A percentile compares a stretch with the other conserved stretches of the same genome.
phyloP scores from a whole-genome alignment of 2,888 invertebrate genomes.

The Nysson spinosus region DNA sequence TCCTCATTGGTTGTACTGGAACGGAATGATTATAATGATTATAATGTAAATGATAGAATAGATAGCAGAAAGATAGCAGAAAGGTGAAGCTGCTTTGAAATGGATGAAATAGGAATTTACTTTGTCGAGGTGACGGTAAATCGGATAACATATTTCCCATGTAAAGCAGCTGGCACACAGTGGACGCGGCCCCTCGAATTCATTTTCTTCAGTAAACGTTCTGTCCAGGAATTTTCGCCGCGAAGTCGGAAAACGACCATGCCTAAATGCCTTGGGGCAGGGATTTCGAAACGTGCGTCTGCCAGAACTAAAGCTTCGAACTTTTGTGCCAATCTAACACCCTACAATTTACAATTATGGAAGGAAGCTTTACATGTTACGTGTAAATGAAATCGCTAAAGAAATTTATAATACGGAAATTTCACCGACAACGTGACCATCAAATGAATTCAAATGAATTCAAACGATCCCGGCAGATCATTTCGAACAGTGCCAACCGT shows the following conservation, averaged over 20 bases:
- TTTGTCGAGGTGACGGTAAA: slow-evolving; percentile 96
- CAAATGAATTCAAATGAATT: no score
- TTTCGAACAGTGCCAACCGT: no score
- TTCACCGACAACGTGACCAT: no score
- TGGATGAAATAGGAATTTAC: slow-evolving; percentile 52
- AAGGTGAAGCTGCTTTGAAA: no score
- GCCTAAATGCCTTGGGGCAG: slow-evolving; percentile 90
- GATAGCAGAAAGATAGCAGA: background rate
- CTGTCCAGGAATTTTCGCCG: slow-evolving; percentile 92
- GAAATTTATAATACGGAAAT: no score
- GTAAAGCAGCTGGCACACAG: slow-evolving; percentile 95
- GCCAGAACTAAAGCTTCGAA: slow-evolving; percentile 91
- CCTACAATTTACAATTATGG: slow-evolving; percentile 81
- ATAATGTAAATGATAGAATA: background rate
- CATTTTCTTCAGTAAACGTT: slow-evolving; percentile 90
- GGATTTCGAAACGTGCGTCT: slow-evolving; percentile 93
- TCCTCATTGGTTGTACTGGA: slow-evolving; percentile 85
- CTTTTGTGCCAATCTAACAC: slow-evolving; percentile 92
- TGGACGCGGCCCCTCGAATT: slow-evolving; percentile 94
- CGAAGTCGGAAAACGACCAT: slow-evolving; percentile 94
- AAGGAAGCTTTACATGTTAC: no score
- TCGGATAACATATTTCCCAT: slow-evolving; percentile 92
- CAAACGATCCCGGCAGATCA: no score
- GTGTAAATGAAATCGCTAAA: no score
- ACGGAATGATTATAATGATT: slow-evolving; percentile 10